Conservation (phyloP, 2,888 invertebrate genomes). For the Athrips mouffetella region DNA sequence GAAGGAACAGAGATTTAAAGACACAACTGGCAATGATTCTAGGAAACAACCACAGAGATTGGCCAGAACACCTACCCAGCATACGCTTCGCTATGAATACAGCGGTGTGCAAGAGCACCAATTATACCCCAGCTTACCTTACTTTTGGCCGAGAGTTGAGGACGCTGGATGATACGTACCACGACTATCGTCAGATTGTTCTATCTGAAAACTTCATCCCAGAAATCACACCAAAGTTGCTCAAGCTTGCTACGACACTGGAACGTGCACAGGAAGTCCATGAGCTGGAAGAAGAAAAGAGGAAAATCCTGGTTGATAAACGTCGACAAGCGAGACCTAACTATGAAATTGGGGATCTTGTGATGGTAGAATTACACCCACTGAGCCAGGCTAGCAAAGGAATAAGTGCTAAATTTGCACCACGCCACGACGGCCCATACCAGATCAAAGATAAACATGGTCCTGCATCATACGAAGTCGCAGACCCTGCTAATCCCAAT, state of each 20-base stretch:
- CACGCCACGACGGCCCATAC: too few species aligned
- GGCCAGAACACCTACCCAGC: constrained; percentile 26
- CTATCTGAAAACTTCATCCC: constrained; percentile 22
- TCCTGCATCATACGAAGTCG: too few species aligned
- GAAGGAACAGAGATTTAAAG: constrained; percentile 35
- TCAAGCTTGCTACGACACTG: constrained; percentile 11
- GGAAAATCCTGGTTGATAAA: too few species aligned
- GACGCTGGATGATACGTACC: constrained; percentile 19
- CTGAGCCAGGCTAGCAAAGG: too few species aligned
- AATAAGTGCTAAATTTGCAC: too few species aligned
- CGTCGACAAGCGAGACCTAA: too few species aligned
- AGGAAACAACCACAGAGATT: constrained; percentile 23
- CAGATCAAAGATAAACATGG: too few species aligned
- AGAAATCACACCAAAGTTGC: constrained; percentile 22
- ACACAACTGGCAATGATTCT: constrained; percentile 31
- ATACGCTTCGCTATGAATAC: constrained; percentile 34
- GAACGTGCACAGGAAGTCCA: constrained; percentile 20
- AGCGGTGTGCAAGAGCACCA: constrained; percentile 21
- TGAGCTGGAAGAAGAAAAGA: constrained; percentile 22
- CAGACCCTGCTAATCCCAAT: too few species aligned
- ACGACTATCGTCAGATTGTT: constrained; percentile 19
- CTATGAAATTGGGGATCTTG: too few species aligned
- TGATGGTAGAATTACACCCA: too few species aligned
- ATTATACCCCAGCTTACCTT: constrained; percentile 27
- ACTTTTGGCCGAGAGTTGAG: too few species aligned